Evolutionary conservation across 2,113 vertebrate genomes (phyloP).

Genomic region (Zosterops hypoxanthus): DNA sequence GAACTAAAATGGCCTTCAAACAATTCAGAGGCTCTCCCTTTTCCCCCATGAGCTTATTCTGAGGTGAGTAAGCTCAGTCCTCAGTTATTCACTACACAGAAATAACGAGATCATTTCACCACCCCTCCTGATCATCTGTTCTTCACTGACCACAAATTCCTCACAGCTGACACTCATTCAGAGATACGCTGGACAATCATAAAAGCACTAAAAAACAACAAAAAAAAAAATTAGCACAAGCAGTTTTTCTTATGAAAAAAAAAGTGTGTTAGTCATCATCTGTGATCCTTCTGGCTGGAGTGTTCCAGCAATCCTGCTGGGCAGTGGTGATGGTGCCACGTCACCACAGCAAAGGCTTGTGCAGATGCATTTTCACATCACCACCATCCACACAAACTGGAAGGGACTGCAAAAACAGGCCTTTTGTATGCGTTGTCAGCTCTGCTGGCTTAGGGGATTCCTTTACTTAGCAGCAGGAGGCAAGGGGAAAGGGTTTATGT

Average conservation of each 20-base stretch:
- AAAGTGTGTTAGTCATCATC: conserved; percentile 41
- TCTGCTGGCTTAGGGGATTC: background rate
- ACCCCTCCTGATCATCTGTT: background rate
- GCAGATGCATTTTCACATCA: background rate
- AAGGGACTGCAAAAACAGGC: background rate
- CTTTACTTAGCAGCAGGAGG: background rate
- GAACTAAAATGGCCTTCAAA: background rate
- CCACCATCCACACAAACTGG: background rate
- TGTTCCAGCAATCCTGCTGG: background rate
- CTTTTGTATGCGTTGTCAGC: background rate
- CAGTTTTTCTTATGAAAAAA: background rate
- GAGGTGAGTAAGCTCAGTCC: background rate
- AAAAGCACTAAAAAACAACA: background rate
- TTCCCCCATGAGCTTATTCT: background rate
- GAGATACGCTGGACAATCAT: background rate
- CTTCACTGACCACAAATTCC: conserved; percentile 9
- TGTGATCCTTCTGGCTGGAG: background rate
- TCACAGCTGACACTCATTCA: conserved; percentile 38
- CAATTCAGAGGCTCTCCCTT: background rate
- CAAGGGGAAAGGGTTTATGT: background rate
- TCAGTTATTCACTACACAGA: background rate
- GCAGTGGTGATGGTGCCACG: background rate
- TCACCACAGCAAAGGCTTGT: background rate
- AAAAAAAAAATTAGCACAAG: background rate
- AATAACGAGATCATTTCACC: background rate